These are phyloP conservation scores for Tenualosa ilisha DNA, from an alignment of 2,797 vertebrate genomes.

Conservation along the genomic window DNA sequence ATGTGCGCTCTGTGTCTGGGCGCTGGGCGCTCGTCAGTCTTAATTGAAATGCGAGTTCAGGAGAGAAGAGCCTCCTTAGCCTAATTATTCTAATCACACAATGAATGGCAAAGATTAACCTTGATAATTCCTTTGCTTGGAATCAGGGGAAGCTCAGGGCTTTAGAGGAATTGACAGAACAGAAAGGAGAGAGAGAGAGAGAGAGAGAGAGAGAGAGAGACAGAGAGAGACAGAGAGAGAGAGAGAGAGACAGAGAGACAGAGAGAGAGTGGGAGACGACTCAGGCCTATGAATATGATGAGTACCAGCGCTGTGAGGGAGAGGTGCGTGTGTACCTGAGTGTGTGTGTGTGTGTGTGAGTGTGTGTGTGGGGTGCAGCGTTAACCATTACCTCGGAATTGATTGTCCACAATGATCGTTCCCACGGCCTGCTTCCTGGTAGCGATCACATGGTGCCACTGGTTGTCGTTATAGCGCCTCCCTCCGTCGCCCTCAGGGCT, in stretches of 20 bases:
- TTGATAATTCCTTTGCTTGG: slow-evolving; percentile 67
- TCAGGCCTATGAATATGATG: slow-evolving; percentile 57
- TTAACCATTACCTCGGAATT: slow-evolving; percentile 75
- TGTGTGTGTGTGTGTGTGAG: too few relatives aligned
- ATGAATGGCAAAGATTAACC: slow-evolving; percentile 71
- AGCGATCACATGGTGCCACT: slow-evolving; percentile 85
- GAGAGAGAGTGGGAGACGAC: not conserved
- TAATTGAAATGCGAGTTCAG: slow-evolving; percentile 62
- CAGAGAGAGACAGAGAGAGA: too few relatives aligned
- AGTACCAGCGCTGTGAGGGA: not conserved
- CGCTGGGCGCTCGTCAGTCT: slow-evolving; percentile 30
- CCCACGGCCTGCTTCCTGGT: slow-evolving; percentile 82
- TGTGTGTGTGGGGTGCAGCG: slow-evolving; percentile 43
- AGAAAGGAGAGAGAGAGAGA: slow-evolving; percentile 40
- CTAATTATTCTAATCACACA: slow-evolving; percentile 71
- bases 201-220: not conserved
- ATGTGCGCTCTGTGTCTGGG: not conserved
- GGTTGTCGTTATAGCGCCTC: slow-evolving; percentile 82
- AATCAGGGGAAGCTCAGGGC: slow-evolving; percentile 49
- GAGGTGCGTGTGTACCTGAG: not conserved
- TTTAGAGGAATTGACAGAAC: slow-evolving; percentile 58
- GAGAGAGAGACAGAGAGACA: too few relatives aligned
- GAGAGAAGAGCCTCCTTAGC: slow-evolving; percentile 53
- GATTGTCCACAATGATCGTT: slow-evolving; percentile 84
- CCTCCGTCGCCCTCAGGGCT: slow-evolving; percentile 79